Evolutionary conservation across 2,888 invertebrate genomes (phyloP).

Genomic region (Augiades crinisus): DNA sequence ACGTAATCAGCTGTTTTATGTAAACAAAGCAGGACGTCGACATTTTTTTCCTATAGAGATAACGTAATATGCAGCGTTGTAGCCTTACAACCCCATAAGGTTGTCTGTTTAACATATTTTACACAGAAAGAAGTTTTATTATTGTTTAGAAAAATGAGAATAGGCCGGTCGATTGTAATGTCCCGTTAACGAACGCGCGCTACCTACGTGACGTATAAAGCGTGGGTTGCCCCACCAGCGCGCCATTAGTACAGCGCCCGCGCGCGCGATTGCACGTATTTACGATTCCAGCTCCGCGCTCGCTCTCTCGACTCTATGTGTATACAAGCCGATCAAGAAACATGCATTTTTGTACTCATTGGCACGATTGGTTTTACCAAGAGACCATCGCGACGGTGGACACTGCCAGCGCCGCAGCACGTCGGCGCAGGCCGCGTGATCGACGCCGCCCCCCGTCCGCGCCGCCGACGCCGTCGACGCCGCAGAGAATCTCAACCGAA

Average conservation of each 20-base stretch:
- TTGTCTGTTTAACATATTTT: slow-evolving; percentile 30
- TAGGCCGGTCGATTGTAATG: slow-evolving; percentile 76
- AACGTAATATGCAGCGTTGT: slow-evolving; percentile 18
- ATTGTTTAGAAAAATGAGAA: slow-evolving; percentile 77
- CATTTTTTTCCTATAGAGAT: slow-evolving; percentile 28
- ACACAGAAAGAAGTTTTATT: slow-evolving; percentile 55
- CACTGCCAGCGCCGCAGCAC: slow-evolving; percentile 66
- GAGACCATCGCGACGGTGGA: slow-evolving; percentile 71
- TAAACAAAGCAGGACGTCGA: slow-evolving; percentile 54
- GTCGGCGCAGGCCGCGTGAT: slow-evolving; percentile 68
- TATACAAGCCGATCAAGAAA: slow-evolving; percentile 68
- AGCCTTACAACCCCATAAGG: slow-evolving; percentile 24
- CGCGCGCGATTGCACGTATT: slow-evolving; percentile 77
- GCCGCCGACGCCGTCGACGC: slow-evolving; percentile 54
- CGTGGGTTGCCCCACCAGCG: slow-evolving; percentile 74
- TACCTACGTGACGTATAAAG: slow-evolving; percentile 77
- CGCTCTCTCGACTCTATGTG: slow-evolving; percentile 77
- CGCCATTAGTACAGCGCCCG: slow-evolving; percentile 77
- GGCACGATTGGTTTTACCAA: slow-evolving; percentile 76
- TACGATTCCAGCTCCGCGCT: slow-evolving; percentile 63
- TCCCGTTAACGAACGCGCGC: slow-evolving; percentile 76
- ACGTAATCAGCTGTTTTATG: slow-evolving; percentile 65
- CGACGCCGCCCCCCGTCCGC: slow-evolving; percentile 70
- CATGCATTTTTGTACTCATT: slow-evolving; percentile 75
- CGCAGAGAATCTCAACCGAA: slow-evolving; percentile 79